Evolutionary conservation across 2,888 invertebrate genomes (phyloP).

Genomic region (Pterostichus niger): DNA sequence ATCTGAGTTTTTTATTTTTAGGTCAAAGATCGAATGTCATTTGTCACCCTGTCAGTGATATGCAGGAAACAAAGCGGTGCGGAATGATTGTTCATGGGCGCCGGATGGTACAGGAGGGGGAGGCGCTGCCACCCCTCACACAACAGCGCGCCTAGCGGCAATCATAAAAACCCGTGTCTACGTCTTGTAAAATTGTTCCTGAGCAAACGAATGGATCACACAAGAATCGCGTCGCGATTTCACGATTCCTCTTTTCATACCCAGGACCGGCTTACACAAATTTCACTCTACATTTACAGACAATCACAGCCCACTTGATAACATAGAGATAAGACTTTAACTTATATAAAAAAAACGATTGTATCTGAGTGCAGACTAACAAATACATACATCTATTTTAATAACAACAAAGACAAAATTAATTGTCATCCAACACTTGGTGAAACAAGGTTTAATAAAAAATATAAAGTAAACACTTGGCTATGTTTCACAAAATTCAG

Average conservation of each 20-base stretch:
- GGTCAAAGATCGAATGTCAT: constrained; percentile 58
- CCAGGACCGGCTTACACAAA: not conserved
- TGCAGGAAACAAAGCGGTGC: constrained; percentile 33
- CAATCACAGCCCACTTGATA: too few species aligned
- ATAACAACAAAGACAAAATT: too few species aligned
- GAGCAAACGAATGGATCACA: constrained; percentile 51
- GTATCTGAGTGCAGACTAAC: too few species aligned
- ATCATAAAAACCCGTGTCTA: constrained; percentile 56
- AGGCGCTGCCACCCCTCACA: not conserved
- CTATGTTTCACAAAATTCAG: too few species aligned
- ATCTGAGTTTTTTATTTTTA: constrained; percentile 48
- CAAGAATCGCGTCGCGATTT: not conserved
- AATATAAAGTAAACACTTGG: too few species aligned
- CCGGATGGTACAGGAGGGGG: not conserved
- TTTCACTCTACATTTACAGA: too few species aligned
- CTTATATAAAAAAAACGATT: too few species aligned
- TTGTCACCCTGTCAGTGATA: constrained; percentile 58
- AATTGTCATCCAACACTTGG: too few species aligned
- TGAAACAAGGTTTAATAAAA: too few species aligned
- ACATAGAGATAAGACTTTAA: too few species aligned
- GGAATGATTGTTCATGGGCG: constrained; percentile 46
- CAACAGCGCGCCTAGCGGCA: not conserved
- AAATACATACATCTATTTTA: too few species aligned
- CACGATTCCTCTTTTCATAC: not conserved
- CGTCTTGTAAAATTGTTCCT: constrained; percentile 51